A percentile compares a stretch with the other conserved stretches of the same genome.
These are phyloP conservation scores for Arge pagana DNA, from an alignment of 2,888 invertebrate genomes.

Conservation along the genomic window DNA sequence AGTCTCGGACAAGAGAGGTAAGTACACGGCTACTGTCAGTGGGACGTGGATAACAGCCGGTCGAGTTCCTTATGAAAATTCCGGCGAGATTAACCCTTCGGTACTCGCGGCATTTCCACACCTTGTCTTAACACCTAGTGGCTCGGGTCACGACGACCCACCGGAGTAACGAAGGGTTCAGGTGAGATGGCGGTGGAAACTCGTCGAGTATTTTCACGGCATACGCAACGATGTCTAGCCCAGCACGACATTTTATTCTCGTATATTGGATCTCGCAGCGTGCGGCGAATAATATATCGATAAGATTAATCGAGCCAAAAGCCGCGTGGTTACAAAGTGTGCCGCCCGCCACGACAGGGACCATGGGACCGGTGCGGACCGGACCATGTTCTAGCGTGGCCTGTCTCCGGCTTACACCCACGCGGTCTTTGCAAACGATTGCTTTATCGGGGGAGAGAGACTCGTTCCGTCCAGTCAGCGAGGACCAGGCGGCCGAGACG, in stretches of 20 bases:
- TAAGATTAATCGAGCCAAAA: constrained; percentile 58
- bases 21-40: no score
- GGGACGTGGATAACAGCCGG: no score
- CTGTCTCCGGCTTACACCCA: constrained; percentile 46
- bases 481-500: constrained; percentile 1
- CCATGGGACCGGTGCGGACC: constrained; percentile 6
- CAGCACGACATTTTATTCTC: constrained; percentile 49
- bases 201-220: neutral
- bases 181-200: no score
- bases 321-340: constrained; percentile 58
- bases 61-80: no score
- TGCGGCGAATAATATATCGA: constrained; percentile 42
- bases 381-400: constrained; percentile 38
- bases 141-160: no score
- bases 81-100: no score
- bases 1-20: no score
- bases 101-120: no score
- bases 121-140: no score
- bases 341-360: constrained; percentile 54
- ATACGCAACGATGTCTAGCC: constrained; percentile 18
- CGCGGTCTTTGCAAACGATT: constrained; percentile 17
- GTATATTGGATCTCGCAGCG: constrained; percentile 21
- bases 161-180: no score
- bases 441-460: constrained; percentile 20
- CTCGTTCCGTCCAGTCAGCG: neutral